Evolutionary conservation across 2,888 invertebrate species (phyloP), one percentile per base, ranked within the genome.

Genomic region (Plagodis pulveraria): DNA sequence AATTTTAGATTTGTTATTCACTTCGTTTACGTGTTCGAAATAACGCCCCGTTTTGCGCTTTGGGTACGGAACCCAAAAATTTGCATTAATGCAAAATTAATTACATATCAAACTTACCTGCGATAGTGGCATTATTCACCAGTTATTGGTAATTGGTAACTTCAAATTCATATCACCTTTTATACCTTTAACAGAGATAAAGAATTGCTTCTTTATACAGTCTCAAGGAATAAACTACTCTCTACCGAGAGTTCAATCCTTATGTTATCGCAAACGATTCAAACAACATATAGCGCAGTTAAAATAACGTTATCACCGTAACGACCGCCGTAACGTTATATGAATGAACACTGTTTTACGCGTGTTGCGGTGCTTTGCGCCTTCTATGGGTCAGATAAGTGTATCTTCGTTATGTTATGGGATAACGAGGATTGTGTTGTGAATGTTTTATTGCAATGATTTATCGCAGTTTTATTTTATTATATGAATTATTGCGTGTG

Each of bases 251-350:
- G 11, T 46, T 46, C 12, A 47, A 32, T 46, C 35, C 35, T 2
- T 5, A 1, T 22, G 32, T 46, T 47, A 48, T 43, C 38, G 9
- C 38, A 5, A 32, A 38, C 50, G 22, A 41, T 46, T 35, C 22
- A 7, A 45, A 45, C 50, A 50, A 50, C 49, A 41, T 36, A 42
- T 34, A 57, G 36, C 51, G 51, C 43, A 35, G 58, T 58, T 52
- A 58, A 38, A 43, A 52, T 58, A 53, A 53, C 53, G 58, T 41
- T 53, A 54, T 54, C 52, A 36, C 48, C 48, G 34, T 34, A 50
- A 56, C 40, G 56, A 43, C 41, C 32, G 47, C 46, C 12, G 47
- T 47, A 51, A 44, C 47, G 43, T 48, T 57, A 52, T 32, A 34
- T 40, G 41, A 41, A 42, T 40, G 41, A 41, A 42, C 50, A 42